phyloP scores from a whole-genome alignment of 2,113 vertebrate genomes.

The Strix aluco region DNA sequence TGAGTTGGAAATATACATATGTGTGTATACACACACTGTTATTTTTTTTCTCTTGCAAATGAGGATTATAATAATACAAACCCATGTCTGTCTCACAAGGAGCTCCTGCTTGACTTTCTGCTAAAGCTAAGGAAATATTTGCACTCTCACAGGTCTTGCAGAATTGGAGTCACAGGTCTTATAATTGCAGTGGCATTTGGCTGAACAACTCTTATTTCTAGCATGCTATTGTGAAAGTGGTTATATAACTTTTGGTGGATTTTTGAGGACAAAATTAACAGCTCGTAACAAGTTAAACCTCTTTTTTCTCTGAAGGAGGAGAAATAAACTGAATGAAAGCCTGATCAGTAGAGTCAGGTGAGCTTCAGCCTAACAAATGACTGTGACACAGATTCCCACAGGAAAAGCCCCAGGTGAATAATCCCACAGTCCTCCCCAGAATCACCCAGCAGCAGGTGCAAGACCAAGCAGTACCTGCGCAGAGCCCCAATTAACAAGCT shows the following conservation, averaged over 20 bases:
- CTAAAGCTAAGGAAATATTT: not conserved
- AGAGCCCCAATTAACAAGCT: not conserved
- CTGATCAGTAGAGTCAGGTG: not conserved
- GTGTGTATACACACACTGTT: not conserved
- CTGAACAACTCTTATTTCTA: constrained; percentile 46
- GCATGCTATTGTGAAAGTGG: constrained; percentile 46
- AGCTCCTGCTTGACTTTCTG: not conserved
- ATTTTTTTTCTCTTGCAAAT: not conserved
- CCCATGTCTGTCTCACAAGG: not conserved
- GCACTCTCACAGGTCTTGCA: not conserved
- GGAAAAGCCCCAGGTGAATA: not conserved
- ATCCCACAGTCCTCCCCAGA: not conserved
- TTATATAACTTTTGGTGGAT: constrained; percentile 62
- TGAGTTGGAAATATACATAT: not conserved
- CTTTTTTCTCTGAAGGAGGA: not conserved
- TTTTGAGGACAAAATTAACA: constrained; percentile 54
- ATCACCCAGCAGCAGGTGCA: constrained; percentile 46
- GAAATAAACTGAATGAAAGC: not conserved
- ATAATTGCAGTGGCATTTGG: constrained; percentile 17
- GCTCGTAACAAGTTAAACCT: constrained; percentile 5
- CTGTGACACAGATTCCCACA: not conserved
- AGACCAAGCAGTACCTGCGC: not conserved
- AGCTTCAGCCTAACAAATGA: not conserved
- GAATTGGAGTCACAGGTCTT: constrained; percentile 34
- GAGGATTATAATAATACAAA: not conserved